These are phyloP conservation scores for Hippopotamus amphibius DNA, from an alignment of 2,113 vertebrate genomes.

Conservation along the genomic window DNA sequence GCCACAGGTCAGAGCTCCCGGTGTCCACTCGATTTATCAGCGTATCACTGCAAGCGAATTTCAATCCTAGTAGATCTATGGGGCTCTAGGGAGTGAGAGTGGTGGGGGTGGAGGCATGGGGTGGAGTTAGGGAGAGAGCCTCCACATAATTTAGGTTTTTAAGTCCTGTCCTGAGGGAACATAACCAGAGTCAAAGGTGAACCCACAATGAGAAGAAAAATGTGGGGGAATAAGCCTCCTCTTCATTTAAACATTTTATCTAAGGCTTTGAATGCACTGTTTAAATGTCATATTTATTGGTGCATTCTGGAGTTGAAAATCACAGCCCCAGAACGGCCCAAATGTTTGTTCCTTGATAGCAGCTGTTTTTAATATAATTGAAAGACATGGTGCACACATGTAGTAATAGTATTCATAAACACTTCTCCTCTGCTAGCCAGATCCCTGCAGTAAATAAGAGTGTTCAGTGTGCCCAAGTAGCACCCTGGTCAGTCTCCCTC, in stretches of 20 bases:
- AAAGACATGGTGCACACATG: slow-evolving; percentile 55
- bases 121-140: neutral
- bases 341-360: slow-evolving; percentile 62
- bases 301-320: slow-evolving; percentile 65
- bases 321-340: neutral
- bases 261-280: slow-evolving; percentile 38
- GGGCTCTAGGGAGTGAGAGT: neutral
- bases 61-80: neutral
- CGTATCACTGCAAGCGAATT: neutral
- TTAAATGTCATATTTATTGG: slow-evolving; percentile 59
- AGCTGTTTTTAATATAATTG: slow-evolving; percentile 75
- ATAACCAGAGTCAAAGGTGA: slow-evolving; percentile 37
- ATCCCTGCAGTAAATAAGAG: neutral
- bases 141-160: slow-evolving; percentile 20
- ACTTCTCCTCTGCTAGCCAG: slow-evolving; percentile 17
- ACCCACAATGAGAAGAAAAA: slow-evolving; percentile 34
- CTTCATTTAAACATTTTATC: slow-evolving; percentile 61
- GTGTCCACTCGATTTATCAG: slow-evolving; percentile 22
- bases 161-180: neutral
- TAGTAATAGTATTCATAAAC: slow-evolving; percentile 65
- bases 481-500: neutral
- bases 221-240: neutral
- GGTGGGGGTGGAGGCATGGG: fast-evolving
- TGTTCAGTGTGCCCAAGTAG: neutral
- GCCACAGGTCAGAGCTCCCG: neutral